A percentile compares a stretch with the other conserved stretches of the same genome.
Conservation (phyloP, 2,888 invertebrate genomes). For the Drosophila pseudotakahashii region DNA sequence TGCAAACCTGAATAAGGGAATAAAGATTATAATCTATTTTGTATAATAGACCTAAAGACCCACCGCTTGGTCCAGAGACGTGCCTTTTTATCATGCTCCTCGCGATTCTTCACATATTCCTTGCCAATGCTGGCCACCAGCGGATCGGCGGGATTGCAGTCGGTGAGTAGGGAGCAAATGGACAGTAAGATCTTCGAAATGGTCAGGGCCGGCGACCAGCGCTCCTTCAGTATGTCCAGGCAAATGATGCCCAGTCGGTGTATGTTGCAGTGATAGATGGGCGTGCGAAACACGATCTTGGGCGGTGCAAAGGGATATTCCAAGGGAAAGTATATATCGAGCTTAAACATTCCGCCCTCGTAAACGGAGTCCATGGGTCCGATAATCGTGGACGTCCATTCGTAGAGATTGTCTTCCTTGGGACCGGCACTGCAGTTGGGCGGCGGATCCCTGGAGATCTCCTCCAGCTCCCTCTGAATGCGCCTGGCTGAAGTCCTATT, state of each 20-base stretch:
- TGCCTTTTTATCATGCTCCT: constrained; percentile 98
- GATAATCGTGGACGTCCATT: constrained; percentile 98
- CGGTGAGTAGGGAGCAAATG: constrained; percentile 98
- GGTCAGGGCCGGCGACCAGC: constrained; percentile 99
- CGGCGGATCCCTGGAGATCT: constrained; percentile 98
- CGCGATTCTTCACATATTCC: constrained; percentile 98
- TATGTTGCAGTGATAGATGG: constrained; percentile 99
- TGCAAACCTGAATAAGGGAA: constrained; percentile 76
- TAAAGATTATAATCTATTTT: not conserved
- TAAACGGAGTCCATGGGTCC: constrained; percentile 99
- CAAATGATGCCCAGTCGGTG: constrained; percentile 99
- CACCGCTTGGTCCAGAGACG: constrained; percentile 99
- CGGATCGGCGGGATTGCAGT: constrained; percentile 99
- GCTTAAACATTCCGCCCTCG: constrained; percentile 98
- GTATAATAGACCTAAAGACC: too few species aligned
- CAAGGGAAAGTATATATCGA: constrained; percentile 98
- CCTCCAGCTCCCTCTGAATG: constrained; percentile 98
- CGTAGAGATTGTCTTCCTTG: constrained; percentile 98
- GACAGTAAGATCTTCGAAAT: constrained; percentile 98
- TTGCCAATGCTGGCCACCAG: constrained; percentile 99
- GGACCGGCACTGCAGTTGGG: constrained; percentile 99
- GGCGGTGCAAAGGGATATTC: constrained; percentile 99
- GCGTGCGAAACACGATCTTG: constrained; percentile 96
- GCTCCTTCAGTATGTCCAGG: constrained; percentile 98
- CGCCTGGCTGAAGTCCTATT: constrained; percentile 95